A percentile compares a stretch with the other conserved stretches of the same genome.
phyloP scores from a whole-genome alignment of 2,797 vertebrate genomes.

The Oryzias sinensis region DNA sequence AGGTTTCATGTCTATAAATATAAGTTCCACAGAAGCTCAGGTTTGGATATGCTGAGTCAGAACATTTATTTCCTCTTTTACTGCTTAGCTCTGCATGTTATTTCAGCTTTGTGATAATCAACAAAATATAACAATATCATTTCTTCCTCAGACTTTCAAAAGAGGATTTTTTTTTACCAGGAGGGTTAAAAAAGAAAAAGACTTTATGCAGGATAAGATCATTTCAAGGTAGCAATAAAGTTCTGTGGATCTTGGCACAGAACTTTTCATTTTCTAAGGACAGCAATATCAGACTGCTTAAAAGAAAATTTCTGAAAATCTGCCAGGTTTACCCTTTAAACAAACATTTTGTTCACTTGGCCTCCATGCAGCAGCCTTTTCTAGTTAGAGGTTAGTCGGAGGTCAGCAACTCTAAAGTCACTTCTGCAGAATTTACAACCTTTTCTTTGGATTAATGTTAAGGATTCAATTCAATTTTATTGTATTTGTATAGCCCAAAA shows the following conservation, averaged over 20 bases:
- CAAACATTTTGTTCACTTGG: no score
- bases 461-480: no score
- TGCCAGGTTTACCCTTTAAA: no score
- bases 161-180: slow-evolving; percentile 8
- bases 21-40: slow-evolving; percentile 8
- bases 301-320: slow-evolving; percentile 27
- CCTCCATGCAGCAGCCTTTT: no score
- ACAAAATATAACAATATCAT: slow-evolving; percentile 20
- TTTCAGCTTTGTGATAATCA: slow-evolving; percentile 48
- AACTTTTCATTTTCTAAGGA: slow-evolving; percentile 40
- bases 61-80: slow-evolving; percentile 12
- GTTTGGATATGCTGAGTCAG: slow-evolving; percentile 24
- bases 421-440: no score
- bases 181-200: slow-evolving; percentile 11
- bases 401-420: no score
- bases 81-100: slow-evolving; percentile 31
- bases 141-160: slow-evolving; percentile 30
- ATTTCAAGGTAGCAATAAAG: slow-evolving; percentile 64
- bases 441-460: no score
- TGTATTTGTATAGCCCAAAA: no score
- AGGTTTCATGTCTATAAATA: slow-evolving; percentile 9
- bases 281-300: slow-evolving; percentile 58
- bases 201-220: slow-evolving; percentile 19
- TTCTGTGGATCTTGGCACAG: slow-evolving; percentile 53
- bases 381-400: no score